A percentile compares a stretch with the other conserved stretches of the same genome.
phyloP scores from a whole-genome alignment of 2,113 vertebrate genomes.

The Triplophysa siluroides region DNA sequence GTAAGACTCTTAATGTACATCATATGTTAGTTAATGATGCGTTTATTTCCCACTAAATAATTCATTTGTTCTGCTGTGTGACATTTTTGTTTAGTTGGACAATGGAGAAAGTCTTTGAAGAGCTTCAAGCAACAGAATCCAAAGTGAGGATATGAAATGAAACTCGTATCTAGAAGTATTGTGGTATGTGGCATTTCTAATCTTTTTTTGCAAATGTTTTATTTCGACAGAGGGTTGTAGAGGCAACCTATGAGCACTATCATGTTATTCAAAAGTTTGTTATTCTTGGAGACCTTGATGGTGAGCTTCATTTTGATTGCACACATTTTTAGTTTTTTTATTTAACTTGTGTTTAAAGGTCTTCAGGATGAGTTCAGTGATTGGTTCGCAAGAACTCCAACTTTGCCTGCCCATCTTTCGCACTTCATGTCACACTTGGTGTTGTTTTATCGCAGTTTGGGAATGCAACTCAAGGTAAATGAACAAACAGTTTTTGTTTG shows the following conservation, averaged over 20 bases:
- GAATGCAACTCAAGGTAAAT: slow-evolving; percentile 87
- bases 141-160: slow-evolving; percentile 73
- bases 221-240: slow-evolving; percentile 84
- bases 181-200: not conserved
- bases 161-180: not conserved
- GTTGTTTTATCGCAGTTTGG: slow-evolving; percentile 86
- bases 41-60: not conserved
- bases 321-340: not conserved
- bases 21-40: not conserved
- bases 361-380: slow-evolving; percentile 89
- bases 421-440: slow-evolving; percentile 92
- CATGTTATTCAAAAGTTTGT: slow-evolving; percentile 95
- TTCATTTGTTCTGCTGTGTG: not conserved
- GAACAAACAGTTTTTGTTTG: not conserved
- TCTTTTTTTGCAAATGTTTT: not conserved
- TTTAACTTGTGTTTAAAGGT: slow-evolving; percentile 68
- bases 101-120: slow-evolving; percentile 95
- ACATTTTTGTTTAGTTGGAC: slow-evolving; percentile 80
- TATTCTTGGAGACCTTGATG: slow-evolving; percentile 91
- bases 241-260: slow-evolving; percentile 91
- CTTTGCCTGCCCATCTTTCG: slow-evolving; percentile 86
- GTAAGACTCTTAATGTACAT: slow-evolving; percentile 69
- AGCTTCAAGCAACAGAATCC: slow-evolving; percentile 92
- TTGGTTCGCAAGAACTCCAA: slow-evolving; percentile 82
- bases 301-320: slow-evolving; percentile 61